A percentile compares a stretch with the other conserved stretches of the same genome.
Conservation (phyloP, 2,888 invertebrate species). For the Rhyacophila evoluta region DNA sequence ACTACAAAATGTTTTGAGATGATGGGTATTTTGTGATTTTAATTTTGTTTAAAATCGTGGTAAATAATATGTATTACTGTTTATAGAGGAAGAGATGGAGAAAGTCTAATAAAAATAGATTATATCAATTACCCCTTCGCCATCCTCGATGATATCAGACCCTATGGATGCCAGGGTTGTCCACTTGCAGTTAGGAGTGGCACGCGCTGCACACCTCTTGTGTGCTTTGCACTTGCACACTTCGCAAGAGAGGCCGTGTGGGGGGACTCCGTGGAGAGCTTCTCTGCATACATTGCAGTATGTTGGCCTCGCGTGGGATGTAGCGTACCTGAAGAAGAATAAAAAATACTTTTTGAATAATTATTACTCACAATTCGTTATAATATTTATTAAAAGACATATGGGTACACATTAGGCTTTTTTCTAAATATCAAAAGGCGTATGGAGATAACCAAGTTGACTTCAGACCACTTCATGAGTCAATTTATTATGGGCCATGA, state of each 20-base stretch:
- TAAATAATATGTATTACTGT: too few species aligned
- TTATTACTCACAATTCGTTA: too few species aligned
- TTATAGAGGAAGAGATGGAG: too few species aligned
- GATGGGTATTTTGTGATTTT: too few species aligned
- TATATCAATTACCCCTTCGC: constrained; percentile 84
- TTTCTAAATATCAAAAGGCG: too few species aligned
- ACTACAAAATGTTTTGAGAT: too few species aligned
- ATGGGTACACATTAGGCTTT: too few species aligned
- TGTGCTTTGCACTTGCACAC: constrained; percentile 98
- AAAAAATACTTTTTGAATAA: not conserved
- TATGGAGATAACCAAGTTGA: too few species aligned
- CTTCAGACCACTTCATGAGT: too few species aligned
- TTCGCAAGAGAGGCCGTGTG: constrained; percentile 96
- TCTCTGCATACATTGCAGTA: constrained; percentile 98
- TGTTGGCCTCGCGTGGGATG: constrained; percentile 93
- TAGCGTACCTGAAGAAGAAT: constrained; percentile 75
- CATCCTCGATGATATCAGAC: constrained; percentile 93
- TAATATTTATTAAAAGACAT: too few species aligned
- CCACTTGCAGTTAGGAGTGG: constrained; percentile 97
- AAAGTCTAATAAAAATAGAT: not conserved
- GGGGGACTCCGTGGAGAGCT: constrained; percentile 92
- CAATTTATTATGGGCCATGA: too few species aligned
- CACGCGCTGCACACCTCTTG: constrained; percentile 93
- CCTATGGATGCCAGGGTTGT: constrained; percentile 95
- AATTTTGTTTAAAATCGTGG: too few species aligned